A percentile compares a stretch with the other conserved stretches of the same genome.
Evolutionary conservation across 1,140 invertebrate species (phyloP).

Genomic region (Drosophila sp.): DNA sequence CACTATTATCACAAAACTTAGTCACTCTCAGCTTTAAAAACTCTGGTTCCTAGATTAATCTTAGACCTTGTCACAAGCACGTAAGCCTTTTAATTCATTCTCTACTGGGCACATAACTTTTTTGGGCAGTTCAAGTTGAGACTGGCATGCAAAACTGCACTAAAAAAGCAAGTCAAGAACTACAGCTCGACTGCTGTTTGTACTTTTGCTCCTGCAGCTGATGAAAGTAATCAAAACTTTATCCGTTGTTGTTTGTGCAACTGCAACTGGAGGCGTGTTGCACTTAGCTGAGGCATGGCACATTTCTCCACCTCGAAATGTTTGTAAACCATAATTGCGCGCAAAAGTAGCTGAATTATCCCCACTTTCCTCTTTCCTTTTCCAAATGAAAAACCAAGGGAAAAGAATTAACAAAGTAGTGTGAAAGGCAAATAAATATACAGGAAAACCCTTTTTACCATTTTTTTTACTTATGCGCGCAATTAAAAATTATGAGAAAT

Average conservation of each 20-base stretch:
- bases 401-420: constrained; percentile 30
- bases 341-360: constrained; percentile 62
- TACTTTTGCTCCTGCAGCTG: constrained; percentile 42
- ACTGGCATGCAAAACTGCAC: constrained; percentile 12
- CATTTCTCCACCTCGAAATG: constrained; percentile 42
- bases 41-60: no score
- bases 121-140: not conserved
- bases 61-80: no score
- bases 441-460: constrained; percentile 44
- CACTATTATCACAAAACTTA: no score
- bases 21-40: no score
- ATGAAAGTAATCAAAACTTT: constrained; percentile 79
- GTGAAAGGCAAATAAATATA: constrained; percentile 41
- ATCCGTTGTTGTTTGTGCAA: constrained; percentile 63
- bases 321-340: constrained; percentile 79
- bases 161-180: constrained; percentile 13
- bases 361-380: not conserved
- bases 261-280: constrained; percentile 58
- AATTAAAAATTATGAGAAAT: constrained; percentile 74
- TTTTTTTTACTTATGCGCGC: constrained; percentile 42
- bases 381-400: not conserved
- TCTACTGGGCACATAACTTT: not conserved
- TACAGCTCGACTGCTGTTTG: constrained; percentile 15
- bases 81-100: no score
- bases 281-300: constrained; percentile 19